Base-by-base conservation (phyloP, 2,888 invertebrate genomes). In the Tenodera sinensis region DNA sequence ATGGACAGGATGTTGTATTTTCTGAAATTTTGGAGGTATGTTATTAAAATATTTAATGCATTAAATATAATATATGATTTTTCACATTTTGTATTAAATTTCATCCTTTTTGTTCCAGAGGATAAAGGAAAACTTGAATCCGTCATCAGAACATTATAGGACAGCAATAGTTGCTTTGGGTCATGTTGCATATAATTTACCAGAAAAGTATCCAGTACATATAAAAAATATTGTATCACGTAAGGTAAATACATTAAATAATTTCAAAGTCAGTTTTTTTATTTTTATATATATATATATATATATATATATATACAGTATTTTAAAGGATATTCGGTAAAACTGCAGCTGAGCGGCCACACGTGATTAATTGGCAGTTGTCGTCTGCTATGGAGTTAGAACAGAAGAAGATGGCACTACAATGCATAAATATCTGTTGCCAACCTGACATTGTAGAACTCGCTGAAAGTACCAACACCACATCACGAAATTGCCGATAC, bases 211-310 rank as follows among this genome's bases (percentile, higher is more conserved):
- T 94, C 96, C 97, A 89, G 96, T 97, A 91, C 97, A 97, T 93
- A 97, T 99, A 92, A 99, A 98, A 94, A 97, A 97, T 92, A 97
- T 98, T 92, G 98, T 99, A 88, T 98, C 98, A 6, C 96, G 98
- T 92, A 97, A 97, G 94, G 96, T 96, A 92, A 92, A 92, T 42
- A 42, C 2, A 1, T 12, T 42, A 12, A 9, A 42, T 42, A 12
- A 42, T 42, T 42, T 42, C 34, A 34, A 30, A 30, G 42, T 42
- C 42, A n/a, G 87, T 25, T 34, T 34, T 34, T 34, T 34, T 7
- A 7, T 34, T 7, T 34, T 34, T 30, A n/a, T n/a, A n/a, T n/a
- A n/a, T n/a, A n/a, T n/a, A n/a, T n/a, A n/a, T n/a, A n/a, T n/a
- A n/a, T n/a, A n/a, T n/a, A n/a, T n/a, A n/a, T n/a, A n/a, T n/a